Percentiles rank a stretch among this genome's conserved stretches.
These are phyloP conservation scores for Drosophila helvetica DNA, from an alignment of 2,888 invertebrate genomes.

Conservation along the genomic window DNA sequence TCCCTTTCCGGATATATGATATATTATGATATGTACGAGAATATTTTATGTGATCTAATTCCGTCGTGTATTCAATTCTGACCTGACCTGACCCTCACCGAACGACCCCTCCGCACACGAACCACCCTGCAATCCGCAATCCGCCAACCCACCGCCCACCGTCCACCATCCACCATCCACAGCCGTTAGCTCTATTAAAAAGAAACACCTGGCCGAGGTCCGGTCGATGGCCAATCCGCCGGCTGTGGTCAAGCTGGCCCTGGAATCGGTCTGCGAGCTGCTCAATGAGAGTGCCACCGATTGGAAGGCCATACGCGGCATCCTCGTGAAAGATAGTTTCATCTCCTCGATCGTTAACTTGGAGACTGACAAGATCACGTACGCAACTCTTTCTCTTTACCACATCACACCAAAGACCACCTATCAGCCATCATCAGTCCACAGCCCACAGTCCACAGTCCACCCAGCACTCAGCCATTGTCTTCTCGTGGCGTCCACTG, in stretches of 20 bases:
- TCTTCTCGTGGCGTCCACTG: slow-evolving; percentile 1
- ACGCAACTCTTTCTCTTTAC: slow-evolving; percentile 82
- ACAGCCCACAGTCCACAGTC: slow-evolving; percentile 7
- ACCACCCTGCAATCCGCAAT: slow-evolving; percentile 8
- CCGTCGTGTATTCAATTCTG: slow-evolving; percentile 18
- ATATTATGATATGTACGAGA: not conserved
- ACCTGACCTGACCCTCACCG: slow-evolving; percentile 12
- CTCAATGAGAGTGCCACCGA: slow-evolving; percentile 95
- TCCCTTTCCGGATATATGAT: not conserved
- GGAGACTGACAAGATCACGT: slow-evolving; percentile 96
- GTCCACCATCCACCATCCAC: slow-evolving; percentile 55
- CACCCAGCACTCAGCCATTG: slow-evolving; percentile 10
- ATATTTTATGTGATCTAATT: not conserved
- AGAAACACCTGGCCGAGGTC: slow-evolving; percentile 97
- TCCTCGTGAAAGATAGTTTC: slow-evolving; percentile 97
- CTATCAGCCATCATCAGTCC: slow-evolving; percentile 12
- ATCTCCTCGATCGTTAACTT: slow-evolving; percentile 97
- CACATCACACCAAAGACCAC: slow-evolving; percentile 9
- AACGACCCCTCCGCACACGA: slow-evolving; percentile 10
- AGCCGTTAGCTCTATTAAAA: slow-evolving; percentile 98
- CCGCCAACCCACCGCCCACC: slow-evolving; percentile 11
- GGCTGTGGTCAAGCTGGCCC: slow-evolving; percentile 94
- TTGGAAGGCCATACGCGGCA: slow-evolving; percentile 96
- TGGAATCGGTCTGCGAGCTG: slow-evolving; percentile 96
- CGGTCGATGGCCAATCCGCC: slow-evolving; percentile 98